These are phyloP conservation scores for Galaxias olidus DNA, from an alignment of 2,797 vertebrate genomes.

Conservation along the genomic window DNA sequence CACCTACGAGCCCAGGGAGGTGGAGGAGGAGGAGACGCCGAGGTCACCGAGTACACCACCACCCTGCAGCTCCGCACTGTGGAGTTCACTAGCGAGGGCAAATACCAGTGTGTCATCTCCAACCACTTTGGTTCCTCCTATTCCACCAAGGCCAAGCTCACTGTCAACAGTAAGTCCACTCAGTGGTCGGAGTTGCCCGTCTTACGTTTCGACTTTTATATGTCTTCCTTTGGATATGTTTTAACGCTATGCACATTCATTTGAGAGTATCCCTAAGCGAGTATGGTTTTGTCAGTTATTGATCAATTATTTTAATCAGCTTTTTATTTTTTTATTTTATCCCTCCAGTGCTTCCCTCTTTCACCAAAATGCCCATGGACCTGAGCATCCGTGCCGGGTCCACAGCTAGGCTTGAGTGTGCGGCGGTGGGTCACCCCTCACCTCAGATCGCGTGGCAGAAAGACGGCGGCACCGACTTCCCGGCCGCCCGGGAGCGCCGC, in stretches of 20 bases:
- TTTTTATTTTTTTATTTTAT: no score
- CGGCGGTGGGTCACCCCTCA: conserved; percentile 89
- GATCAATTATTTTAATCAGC: no score
- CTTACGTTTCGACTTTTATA: no score
- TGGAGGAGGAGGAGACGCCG: no score
- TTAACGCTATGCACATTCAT: no score
- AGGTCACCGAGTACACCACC: conserved; percentile 87
- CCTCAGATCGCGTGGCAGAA: conserved; percentile 99
- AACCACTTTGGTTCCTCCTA: conserved; percentile 98
- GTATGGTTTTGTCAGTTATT: background rate
- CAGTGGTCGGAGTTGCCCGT: no score
- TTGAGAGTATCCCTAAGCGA: no score
- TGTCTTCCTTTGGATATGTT: no score
- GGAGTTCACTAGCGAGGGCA: conserved; percentile 90
- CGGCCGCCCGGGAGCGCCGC: conserved; percentile 91
- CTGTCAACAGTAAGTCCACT: conserved; percentile 95
- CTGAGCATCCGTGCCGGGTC: conserved; percentile 89
- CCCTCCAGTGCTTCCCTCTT: conserved; percentile 87
- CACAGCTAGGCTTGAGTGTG: conserved; percentile 92
- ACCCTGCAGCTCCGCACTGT: conserved; percentile 86
- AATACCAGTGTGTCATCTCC: conserved; percentile 97
- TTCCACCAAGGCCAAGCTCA: conserved; percentile 93
- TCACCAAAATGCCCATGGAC: conserved; percentile 96
- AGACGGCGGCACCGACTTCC: conserved; percentile 96
- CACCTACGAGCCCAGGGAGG: conserved; percentile 82